phyloP scores from a whole-genome alignment of 64 coral and sea anemone species.

The Porites lutea region DNA sequence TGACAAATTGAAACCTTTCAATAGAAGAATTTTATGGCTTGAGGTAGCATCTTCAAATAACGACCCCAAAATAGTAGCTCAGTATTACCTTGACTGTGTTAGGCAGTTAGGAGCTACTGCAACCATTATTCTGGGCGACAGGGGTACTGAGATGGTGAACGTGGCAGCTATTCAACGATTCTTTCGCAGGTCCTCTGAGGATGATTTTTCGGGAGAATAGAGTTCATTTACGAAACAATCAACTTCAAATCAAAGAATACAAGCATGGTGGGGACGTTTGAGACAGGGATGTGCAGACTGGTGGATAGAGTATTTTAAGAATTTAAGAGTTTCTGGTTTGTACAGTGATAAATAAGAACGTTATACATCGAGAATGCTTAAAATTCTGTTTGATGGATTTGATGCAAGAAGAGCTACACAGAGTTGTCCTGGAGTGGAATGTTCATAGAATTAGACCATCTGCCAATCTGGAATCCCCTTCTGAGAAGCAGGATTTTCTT shows the following conservation, averaged over 20 bases:
- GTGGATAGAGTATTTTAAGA: conserved; percentile 82
- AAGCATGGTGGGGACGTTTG: conserved; percentile 44
- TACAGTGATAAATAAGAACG: conserved; percentile 55
- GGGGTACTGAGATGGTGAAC: conserved; percentile 55
- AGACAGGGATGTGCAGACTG: conserved; percentile 48
- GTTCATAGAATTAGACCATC: conserved; percentile 67
- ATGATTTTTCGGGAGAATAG: neutral
- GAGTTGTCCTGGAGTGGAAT: conserved; percentile 70
- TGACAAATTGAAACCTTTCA: too few relatives aligned
- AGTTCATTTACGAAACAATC: conserved; percentile 32
- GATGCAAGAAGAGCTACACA: conserved; percentile 61
- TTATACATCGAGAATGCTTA: conserved; percentile 65
- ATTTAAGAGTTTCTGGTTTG: conserved; percentile 74
- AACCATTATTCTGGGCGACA: conserved; percentile 35
- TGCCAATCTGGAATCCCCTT: conserved; percentile 50
- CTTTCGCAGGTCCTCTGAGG: conserved; percentile 37
- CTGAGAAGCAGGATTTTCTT: conserved; percentile 65
- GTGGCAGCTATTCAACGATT: conserved; percentile 49
- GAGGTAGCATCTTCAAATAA: conserved; percentile 50
- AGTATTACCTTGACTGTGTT: conserved; percentile 50
- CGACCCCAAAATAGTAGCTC: conserved; percentile 49
- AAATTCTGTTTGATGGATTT: conserved; percentile 77
- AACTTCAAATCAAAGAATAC: conserved; percentile 39
- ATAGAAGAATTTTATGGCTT: conserved; percentile 51
- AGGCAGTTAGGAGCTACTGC: conserved; percentile 27